Evolutionary conservation across 64 coral and sea anemone species (phyloP).

Genomic region (Astreopora myriophthalma): DNA sequence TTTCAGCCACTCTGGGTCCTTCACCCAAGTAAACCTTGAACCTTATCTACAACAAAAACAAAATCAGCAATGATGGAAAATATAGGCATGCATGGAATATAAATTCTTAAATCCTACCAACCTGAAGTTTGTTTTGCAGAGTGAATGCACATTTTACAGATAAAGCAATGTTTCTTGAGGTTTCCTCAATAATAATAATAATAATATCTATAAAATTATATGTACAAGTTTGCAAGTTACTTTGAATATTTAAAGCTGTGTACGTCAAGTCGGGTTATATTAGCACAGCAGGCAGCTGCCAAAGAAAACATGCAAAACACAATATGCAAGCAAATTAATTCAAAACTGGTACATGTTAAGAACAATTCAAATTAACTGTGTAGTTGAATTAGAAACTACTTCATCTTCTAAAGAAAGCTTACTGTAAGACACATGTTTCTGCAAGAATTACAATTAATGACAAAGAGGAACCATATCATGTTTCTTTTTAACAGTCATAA

Average conservation of each 20-base stretch:
- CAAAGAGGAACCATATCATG: background rate
- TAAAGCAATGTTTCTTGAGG: background rate
- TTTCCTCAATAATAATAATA: too few relatives aligned
- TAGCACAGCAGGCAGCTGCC: too few relatives aligned
- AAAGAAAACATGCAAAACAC: too few relatives aligned
- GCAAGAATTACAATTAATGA: too few relatives aligned
- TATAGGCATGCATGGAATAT: background rate
- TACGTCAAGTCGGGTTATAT: too few relatives aligned
- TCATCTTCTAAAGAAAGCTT: too few relatives aligned
- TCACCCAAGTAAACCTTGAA: slow-evolving; percentile 82
- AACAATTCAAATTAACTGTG: background rate
- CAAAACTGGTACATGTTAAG: background rate
- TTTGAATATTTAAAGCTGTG: too few relatives aligned
- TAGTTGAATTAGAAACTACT: too few relatives aligned
- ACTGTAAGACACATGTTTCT: too few relatives aligned
- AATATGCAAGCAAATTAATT: slow-evolving; percentile 23
- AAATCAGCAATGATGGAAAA: background rate
- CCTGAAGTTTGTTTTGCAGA: background rate
- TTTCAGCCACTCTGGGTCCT: slow-evolving; percentile 67
- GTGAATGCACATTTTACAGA: background rate
- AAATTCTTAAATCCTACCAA: background rate
- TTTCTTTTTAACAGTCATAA: background rate
- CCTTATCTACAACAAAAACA: slow-evolving; percentile 56
- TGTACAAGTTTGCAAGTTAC: too few relatives aligned
- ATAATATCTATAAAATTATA: too few relatives aligned